Evolutionary conservation across 2,797 vertebrate species (phyloP).

Genomic region (Tamandua tetradactyla): DNA sequence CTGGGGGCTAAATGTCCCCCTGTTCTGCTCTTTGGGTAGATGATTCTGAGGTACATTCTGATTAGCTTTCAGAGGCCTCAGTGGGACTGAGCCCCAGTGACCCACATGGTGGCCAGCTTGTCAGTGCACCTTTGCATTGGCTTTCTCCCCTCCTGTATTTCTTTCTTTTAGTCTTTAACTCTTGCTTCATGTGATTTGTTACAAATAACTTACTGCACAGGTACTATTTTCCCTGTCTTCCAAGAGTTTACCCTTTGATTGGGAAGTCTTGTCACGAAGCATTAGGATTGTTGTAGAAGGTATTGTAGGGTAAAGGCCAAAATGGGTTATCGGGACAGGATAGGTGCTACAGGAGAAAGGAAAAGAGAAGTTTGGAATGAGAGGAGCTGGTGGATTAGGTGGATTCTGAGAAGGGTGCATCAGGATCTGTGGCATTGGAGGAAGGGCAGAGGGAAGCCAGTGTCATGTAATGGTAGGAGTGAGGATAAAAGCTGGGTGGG

Average conservation of each 20-base stretch:
- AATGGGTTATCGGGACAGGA: neutral
- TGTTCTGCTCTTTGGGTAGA: neutral
- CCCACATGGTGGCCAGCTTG: neutral
- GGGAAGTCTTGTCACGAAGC: neutral
- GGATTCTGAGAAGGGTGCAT: neutral
- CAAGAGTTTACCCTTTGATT: neutral
- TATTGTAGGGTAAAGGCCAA: neutral
- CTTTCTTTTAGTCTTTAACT: neutral
- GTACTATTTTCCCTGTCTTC: neutral
- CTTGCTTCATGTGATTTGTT: neutral
- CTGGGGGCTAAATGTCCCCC: neutral
- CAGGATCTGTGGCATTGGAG: neutral
- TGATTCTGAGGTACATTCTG: neutral
- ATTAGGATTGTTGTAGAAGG: neutral
- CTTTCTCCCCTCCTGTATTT: neutral
- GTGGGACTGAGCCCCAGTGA: neutral
- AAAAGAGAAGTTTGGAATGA: neutral
- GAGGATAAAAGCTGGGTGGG: neutral
- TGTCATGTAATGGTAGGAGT: accelerated
- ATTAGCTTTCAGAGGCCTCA: neutral
- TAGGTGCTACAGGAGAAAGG: neutral
- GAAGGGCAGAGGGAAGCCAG: neutral
- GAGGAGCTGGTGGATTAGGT: neutral
- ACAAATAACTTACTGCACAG: neutral
- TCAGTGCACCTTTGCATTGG: neutral